phyloP scores from a whole-genome alignment of 2,113 vertebrate genomes.

The Prunella fulvescens region DNA sequence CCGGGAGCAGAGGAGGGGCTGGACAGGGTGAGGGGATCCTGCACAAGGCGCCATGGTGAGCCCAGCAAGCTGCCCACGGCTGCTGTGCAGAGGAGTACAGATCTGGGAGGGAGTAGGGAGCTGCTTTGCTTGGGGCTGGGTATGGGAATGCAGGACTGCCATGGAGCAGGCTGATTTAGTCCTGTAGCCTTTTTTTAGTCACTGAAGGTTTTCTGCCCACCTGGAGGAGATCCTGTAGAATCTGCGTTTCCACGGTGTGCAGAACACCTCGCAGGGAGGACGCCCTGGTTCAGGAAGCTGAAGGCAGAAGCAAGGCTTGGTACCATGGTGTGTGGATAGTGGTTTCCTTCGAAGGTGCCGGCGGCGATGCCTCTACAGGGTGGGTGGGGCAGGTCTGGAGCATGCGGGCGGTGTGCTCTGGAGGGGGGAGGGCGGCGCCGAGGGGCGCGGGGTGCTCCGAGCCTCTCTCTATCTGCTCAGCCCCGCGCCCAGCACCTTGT shows the following conservation, averaged over 20 bases:
- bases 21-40: accelerated
- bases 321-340: slow-evolving; percentile 61
- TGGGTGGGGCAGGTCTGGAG: background rate
- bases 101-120: background rate
- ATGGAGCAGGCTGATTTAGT: background rate
- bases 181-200: background rate
- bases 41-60: accelerated
- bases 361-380: background rate
- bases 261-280: background rate
- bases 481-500: background rate
- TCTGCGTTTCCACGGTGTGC: accelerated
- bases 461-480: background rate
- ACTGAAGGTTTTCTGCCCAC: background rate
- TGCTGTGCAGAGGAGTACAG: accelerated
- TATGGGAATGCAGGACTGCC: background rate
- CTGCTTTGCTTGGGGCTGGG: background rate
- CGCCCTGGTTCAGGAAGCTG: background rate
- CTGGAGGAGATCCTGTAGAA: background rate
- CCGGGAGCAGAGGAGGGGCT: background rate
- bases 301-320: slow-evolving; percentile 14
- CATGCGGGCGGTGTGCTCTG: background rate
- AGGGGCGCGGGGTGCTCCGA: accelerated
- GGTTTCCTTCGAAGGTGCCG: slow-evolving; percentile 69
- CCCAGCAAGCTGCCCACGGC: accelerated
- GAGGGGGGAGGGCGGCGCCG: background rate